Percentiles rank a stretch among this genome's conserved stretches.
Evolutionary conservation across 2,888 invertebrate species (phyloP).

Genomic region (Callyntrura sp.): DNA sequence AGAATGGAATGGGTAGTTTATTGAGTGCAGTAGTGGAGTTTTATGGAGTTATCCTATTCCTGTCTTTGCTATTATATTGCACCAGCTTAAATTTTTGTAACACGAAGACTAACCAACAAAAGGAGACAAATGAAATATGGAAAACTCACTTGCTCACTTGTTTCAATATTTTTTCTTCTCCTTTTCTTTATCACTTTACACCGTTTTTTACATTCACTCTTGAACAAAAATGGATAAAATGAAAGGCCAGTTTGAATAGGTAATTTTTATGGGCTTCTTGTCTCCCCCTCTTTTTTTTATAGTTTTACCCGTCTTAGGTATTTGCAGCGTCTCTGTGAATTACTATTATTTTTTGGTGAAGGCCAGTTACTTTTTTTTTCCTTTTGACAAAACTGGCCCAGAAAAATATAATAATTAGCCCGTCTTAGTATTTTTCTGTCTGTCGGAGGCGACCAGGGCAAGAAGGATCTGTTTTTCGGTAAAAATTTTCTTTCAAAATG

Average conservation of each 20-base stretch:
- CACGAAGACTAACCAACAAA: conserved; percentile 28
- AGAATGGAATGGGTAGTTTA: conserved; percentile 60
- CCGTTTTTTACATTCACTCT: conserved; percentile 70
- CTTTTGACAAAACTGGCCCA: conserved; percentile 42
- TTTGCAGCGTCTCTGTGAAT: background rate
- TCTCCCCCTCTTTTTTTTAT: background rate
- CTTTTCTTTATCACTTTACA: conserved; percentile 61
- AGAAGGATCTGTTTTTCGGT: conserved; percentile 41
- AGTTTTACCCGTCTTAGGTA: conserved; percentile 15
- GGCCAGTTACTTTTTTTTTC: conserved; percentile 63
- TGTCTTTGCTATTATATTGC: conserved; percentile 51
- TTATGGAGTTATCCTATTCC: conserved; percentile 31
- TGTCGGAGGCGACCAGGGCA: conserved; percentile 16
- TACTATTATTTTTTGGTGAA: conserved; percentile 43
- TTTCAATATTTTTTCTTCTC: conserved; percentile 36
- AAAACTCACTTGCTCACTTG: conserved; percentile 59
- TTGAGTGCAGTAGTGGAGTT: background rate
- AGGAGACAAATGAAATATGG: conserved; percentile 36
- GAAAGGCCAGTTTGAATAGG: conserved; percentile 61
- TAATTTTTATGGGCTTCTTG: conserved; percentile 24
- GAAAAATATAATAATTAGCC: conserved; percentile 22
- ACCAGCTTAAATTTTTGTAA: conserved; percentile 2
- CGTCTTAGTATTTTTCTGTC: conserved; percentile 7
- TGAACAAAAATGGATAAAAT: conserved; percentile 68
- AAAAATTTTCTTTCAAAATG: conserved; percentile 19